Evolutionary conservation across 2,797 vertebrate genomes (phyloP).

Genomic region (Tapirus indicus): DNA sequence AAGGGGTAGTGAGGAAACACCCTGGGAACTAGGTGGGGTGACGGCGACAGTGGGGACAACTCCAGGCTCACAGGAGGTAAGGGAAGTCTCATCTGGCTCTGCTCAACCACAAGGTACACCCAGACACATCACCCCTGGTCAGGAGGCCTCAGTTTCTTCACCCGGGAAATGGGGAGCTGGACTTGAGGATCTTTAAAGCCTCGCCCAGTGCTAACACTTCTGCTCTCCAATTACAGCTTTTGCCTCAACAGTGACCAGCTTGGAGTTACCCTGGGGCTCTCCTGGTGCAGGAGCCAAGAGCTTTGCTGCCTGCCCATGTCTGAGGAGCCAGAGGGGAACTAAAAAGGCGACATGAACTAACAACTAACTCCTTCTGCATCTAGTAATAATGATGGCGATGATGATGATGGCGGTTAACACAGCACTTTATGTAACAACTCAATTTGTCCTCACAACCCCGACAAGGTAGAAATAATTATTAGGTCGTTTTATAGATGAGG

Average conservation of each 20-base stretch:
- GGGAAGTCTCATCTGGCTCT: neutral
- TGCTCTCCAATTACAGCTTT: neutral
- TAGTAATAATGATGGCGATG: neutral
- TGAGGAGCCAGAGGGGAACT: neutral
- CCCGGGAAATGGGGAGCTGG: neutral
- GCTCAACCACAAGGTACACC: neutral
- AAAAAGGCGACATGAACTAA: neutral
- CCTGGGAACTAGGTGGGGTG: neutral
- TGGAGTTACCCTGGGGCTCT: neutral
- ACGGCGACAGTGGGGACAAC: neutral
- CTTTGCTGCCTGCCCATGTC: neutral
- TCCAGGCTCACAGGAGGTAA: neutral
- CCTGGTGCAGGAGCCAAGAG: neutral
- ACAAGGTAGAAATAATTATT: neutral
- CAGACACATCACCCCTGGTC: neutral
- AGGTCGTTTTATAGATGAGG: neutral
- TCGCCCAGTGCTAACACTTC: neutral
- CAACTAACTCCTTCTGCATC: neutral
- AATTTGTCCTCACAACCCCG: neutral
- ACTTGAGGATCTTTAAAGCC: neutral
- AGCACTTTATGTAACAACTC: neutral
- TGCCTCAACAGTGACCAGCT: neutral
- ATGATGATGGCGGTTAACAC: neutral
- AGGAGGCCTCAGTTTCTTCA: neutral
- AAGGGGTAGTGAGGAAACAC: fast-evolving